Percentiles rank a stretch among this genome's conserved stretches.
phyloP scores from a whole-genome alignment of 2,888 invertebrate genomes.

The Cheilosia scutellata region DNA sequence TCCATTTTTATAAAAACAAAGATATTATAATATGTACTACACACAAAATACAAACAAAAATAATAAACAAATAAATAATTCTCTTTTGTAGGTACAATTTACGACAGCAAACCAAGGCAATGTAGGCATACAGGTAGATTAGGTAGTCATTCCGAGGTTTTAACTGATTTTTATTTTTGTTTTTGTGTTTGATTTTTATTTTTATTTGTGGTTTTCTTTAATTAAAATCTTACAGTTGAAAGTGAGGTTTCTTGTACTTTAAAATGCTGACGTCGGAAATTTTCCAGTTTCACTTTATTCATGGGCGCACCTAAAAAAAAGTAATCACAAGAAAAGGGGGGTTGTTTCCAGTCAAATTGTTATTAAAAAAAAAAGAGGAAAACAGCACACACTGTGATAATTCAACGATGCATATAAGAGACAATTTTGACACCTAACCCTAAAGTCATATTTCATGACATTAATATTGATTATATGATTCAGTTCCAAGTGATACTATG shows the following conservation, averaged over 20 bases:
- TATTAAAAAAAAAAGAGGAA: neutral
- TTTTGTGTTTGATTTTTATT: slow-evolving; percentile 65
- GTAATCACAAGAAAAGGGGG: slow-evolving; percentile 54
- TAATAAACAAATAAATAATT: slow-evolving; percentile 40
- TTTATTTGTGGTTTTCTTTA: slow-evolving; percentile 42
- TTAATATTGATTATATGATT: no score
- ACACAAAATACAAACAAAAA: slow-evolving; percentile 31
- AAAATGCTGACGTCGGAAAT: slow-evolving; percentile 89
- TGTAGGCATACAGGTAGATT: slow-evolving; percentile 78
- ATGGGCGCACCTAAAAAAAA: slow-evolving; percentile 90
- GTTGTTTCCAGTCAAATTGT: slow-evolving; percentile 37
- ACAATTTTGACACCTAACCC: neutral
- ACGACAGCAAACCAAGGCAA: slow-evolving; percentile 78
- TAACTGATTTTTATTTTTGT: slow-evolving; percentile 75
- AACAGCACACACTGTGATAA: neutral
- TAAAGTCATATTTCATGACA: no score
- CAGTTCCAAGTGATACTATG: no score
- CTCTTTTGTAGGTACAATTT: slow-evolving; percentile 67
- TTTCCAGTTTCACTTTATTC: slow-evolving; percentile 92
- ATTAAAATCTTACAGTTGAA: slow-evolving; percentile 89
- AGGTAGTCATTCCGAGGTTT: slow-evolving; percentile 78
- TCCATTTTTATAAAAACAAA: slow-evolving; percentile 23
- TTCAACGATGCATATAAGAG: neutral
- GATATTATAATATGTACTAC: slow-evolving; percentile 9
- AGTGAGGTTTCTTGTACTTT: slow-evolving; percentile 92